A percentile compares a stretch with the other conserved stretches of the same genome.
phyloP scores from a whole-genome alignment of 2,797 vertebrate genomes.

The Hyperoplus immaculatus region DNA sequence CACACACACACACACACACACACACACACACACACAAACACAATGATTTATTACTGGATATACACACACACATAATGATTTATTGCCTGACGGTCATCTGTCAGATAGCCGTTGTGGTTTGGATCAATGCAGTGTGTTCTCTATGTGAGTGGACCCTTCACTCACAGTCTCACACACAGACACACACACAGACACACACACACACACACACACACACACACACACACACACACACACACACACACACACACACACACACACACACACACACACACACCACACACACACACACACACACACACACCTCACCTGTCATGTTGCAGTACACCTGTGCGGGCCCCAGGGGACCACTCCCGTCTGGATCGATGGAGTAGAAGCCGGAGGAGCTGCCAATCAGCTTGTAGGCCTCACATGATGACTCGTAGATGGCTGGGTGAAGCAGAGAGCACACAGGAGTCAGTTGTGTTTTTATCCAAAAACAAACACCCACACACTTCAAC shows the following conservation, averaged over 20 bases:
- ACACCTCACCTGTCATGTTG: slow-evolving; percentile 86
- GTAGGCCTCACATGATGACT: slow-evolving; percentile 82
- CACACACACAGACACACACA: too few relatives aligned
- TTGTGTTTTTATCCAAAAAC: background rate
- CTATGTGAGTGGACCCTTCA: slow-evolving; percentile 60
- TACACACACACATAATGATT: background rate
- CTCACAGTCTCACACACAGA: background rate
- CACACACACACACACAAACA: too few relatives aligned
- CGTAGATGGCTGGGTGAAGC: slow-evolving; percentile 76
- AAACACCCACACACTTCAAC: slow-evolving; percentile 18
- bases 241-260: too few relatives aligned
- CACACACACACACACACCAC: too few relatives aligned
- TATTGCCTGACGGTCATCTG: slow-evolving; percentile 21
- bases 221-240: too few relatives aligned
- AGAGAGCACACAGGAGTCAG: background rate
- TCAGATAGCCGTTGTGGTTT: slow-evolving; percentile 24
- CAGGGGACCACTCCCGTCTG: slow-evolving; percentile 82
- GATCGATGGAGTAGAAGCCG: slow-evolving; percentile 79
- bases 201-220: too few relatives aligned
- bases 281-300: too few relatives aligned
- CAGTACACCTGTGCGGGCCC: slow-evolving; percentile 79
- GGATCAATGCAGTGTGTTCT: slow-evolving; percentile 58
- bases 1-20: slow-evolving; percentile 1
- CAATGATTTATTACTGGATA: background rate
- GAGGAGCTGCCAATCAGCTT: slow-evolving; percentile 78